Conservation (phyloP, 2,113 vertebrate species). For the Sylvia atricapilla region DNA sequence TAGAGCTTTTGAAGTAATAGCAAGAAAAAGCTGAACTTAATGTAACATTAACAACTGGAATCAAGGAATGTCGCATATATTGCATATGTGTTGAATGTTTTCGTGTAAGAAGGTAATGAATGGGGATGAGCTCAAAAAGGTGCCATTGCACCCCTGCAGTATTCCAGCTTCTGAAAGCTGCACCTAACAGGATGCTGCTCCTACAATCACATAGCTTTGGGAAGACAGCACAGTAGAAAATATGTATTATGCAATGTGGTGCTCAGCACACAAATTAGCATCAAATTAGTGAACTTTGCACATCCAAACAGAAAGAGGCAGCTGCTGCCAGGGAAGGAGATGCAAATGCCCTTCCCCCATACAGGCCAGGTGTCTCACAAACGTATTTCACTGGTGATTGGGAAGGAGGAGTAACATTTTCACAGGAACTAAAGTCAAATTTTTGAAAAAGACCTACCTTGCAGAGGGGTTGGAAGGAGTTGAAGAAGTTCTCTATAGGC, state of each 20-base stretch:
- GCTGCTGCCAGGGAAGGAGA: not conserved
- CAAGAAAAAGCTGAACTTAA: not conserved
- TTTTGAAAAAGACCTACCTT: not conserved
- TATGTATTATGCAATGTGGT: rapidly evolving
- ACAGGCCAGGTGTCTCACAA: not conserved
- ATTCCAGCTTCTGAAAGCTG: not conserved
- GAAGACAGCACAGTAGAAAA: not conserved
- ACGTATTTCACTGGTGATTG: rapidly evolving
- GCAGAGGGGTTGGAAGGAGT: not conserved
- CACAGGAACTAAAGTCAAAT: rapidly evolving
- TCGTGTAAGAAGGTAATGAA: not conserved
- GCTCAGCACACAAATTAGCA: not conserved
- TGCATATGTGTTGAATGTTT: not conserved
- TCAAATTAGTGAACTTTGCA: not conserved
- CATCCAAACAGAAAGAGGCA: not conserved
- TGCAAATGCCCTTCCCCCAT: not conserved
- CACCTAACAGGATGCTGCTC: not conserved
- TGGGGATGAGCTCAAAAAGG: not conserved
- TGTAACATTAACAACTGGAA: not conserved
- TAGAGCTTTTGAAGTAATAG: not conserved
- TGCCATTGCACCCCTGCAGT: not conserved
- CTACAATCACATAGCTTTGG: not conserved
- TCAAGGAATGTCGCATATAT: rapidly evolving
- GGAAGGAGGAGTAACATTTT: not conserved
- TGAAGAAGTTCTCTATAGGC: not conserved